Percentiles rank a stretch among this genome's conserved stretches.
These are phyloP conservation scores for Pluvianellus socialis DNA, from an alignment of 2,113 vertebrate genomes.

Conservation along the genomic window DNA sequence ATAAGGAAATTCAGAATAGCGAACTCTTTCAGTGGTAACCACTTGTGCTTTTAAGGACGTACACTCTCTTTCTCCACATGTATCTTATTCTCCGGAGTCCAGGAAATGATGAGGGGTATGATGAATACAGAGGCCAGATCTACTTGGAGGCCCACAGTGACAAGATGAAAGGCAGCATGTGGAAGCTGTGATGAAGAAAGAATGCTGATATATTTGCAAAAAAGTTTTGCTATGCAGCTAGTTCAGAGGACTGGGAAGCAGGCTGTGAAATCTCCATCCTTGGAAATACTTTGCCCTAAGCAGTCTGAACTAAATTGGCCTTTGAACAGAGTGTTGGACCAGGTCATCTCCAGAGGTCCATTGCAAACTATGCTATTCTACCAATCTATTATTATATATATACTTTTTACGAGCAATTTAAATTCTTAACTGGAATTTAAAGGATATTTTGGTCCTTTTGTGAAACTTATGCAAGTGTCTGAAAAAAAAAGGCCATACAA, in stretches of 20 bases:
- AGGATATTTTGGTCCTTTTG: not conserved
- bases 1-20: not conserved
- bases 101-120: not conserved
- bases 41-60: not conserved
- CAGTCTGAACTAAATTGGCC: not conserved
- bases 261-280: not conserved
- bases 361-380: not conserved
- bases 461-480: not conserved
- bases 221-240: not conserved
- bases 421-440: not conserved
- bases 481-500: not conserved
- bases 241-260: not conserved
- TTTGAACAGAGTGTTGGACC: not conserved
- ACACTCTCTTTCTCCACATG: rapidly evolving
- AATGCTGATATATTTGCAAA: not conserved
- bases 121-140: not conserved
- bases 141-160: too few relatives aligned
- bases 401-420: not conserved
- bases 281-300: not conserved
- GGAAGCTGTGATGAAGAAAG: not conserved
- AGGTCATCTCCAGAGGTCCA: not conserved
- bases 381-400: not conserved
- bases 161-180: not conserved
- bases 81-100: not conserved
- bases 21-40: not conserved